Evolutionary conservation across 2,888 invertebrate species (phyloP), one percentile per base, ranked within the genome.

Genomic region (Frankliniella intonsa): DNA sequence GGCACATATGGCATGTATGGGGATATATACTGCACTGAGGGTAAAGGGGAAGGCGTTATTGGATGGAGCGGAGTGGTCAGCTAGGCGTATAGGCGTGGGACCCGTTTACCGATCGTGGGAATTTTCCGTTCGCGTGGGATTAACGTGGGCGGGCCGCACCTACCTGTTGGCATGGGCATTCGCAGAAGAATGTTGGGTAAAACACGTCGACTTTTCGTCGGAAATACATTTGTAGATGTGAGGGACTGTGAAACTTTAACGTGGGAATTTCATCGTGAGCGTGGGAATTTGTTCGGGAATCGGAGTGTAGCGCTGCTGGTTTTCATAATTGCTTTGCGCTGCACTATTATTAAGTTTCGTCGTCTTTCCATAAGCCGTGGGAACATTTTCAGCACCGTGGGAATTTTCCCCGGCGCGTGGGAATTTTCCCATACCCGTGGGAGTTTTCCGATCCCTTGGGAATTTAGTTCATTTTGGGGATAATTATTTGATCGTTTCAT

Each of bases 31-130:
- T 38, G 38, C 38, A 5, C 5, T 5, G 38, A 3, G 38, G 2
- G 38, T 38, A 5, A 38, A 3, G 38, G 38, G 38, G 38, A 38
- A 38, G 38, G 38, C 38, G 38, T 38, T 38, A 38, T 2, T 38
- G 38, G 38, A 3, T 38, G 38, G 2, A 38, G 38, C 38, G 38
- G 38, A 38, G 38, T 5, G 38, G 38, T 38, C 38, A 38, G 55
- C 55, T 2, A 55, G 17, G 55, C 55, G 55, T 19, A 55, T 19
- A 14, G 19, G 55, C 19, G 14, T 19, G 55, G 55, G 55, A 55
- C 55, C 14, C 55, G 55, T 38, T 38, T 38, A 38, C 38, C 38
- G 69, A 76, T 22, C 90, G 84, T 91, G 91, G 91, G 69, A 76
- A 76, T 76, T 76, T 76, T 76, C 69, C 69, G 69, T 76, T 76